Percentiles rank a stretch among this genome's conserved stretches.
These are phyloP conservation scores for Xiphydria camelus DNA, from an alignment of 2,888 invertebrate genomes.

Conservation along the genomic window DNA sequence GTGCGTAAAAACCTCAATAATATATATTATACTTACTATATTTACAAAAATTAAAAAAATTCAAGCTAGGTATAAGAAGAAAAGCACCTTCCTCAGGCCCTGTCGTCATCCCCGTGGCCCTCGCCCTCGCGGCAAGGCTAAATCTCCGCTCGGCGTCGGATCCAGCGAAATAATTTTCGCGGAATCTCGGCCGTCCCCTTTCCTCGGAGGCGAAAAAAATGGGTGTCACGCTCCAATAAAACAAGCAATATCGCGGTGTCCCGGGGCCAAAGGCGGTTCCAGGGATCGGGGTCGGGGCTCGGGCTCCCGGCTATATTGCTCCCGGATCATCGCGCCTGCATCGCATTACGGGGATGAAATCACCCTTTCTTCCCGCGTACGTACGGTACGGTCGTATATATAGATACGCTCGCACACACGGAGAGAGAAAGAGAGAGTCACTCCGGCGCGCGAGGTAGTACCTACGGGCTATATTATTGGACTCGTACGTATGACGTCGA, in stretches of 20 bases:
- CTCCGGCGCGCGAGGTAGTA: too few species aligned
- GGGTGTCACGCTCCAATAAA: constrained; percentile 55
- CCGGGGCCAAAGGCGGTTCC: constrained; percentile 46
- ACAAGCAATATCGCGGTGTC: constrained; percentile 55
- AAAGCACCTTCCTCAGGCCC: too few species aligned
- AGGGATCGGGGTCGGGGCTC: constrained; percentile 26
- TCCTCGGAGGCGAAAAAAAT: constrained; percentile 35
- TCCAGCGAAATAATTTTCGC: constrained; percentile 17
- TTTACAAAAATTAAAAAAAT: too few species aligned
- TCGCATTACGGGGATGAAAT: constrained; percentile 53
- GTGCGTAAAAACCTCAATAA: too few species aligned
- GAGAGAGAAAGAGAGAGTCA: constrained; percentile 1
- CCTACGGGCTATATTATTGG: too few species aligned
- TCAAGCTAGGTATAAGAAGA: too few species aligned
- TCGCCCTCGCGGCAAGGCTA: constrained; percentile 7
- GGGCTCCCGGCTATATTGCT: constrained; percentile 44
- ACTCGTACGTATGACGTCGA: background rate
- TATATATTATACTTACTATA: too few species aligned
- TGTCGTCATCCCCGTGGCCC: too few species aligned
- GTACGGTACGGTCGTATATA: constrained; percentile 13
- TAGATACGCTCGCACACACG: background rate
- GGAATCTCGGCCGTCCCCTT: constrained; percentile 15
- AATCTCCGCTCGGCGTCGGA: too few species aligned
- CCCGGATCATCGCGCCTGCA: constrained; percentile 55
- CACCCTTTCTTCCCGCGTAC: constrained; percentile 42